phyloP scores from a whole-genome alignment of 2,113 vertebrate genomes.

The Romanogobio albipinnatus region DNA sequence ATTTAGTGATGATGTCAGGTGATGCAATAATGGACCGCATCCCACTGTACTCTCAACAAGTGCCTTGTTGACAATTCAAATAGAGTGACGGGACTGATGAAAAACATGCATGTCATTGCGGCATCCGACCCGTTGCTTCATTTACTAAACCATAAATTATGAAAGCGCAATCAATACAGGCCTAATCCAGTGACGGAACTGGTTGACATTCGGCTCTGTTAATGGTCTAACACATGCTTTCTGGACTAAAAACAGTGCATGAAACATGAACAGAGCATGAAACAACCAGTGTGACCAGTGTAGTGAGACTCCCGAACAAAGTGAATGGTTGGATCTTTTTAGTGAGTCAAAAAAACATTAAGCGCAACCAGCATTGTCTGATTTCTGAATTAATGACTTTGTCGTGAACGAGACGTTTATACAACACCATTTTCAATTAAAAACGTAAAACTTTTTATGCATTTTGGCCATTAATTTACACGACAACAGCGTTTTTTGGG shows the following conservation, averaged over 20 bases:
- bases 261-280: too few relatives aligned
- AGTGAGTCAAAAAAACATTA: not conserved
- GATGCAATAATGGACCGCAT: slow-evolving; percentile 25
- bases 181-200: not conserved
- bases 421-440: too few relatives aligned
- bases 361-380: too few relatives aligned
- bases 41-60: slow-evolving; percentile 21
- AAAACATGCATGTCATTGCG: not conserved
- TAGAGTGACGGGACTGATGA: not conserved
- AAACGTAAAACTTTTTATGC: too few relatives aligned
- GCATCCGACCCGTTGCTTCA: slow-evolving; percentile 2
- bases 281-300: not conserved
- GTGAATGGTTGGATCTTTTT: not conserved
- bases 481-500: too few relatives aligned
- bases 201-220: not conserved
- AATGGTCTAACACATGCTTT: not conserved
- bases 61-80: slow-evolving; percentile 11
- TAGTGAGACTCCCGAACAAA: not conserved
- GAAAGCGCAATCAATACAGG: not conserved
- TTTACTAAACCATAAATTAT: not conserved
- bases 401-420: too few relatives aligned
- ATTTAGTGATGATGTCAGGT: slow-evolving; percentile 24
- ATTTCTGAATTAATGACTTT: too few relatives aligned
- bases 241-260: not conserved
- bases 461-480: too few relatives aligned